Base-by-base conservation (phyloP, 2,888 invertebrate genomes). In the Amiota minor region DNA sequence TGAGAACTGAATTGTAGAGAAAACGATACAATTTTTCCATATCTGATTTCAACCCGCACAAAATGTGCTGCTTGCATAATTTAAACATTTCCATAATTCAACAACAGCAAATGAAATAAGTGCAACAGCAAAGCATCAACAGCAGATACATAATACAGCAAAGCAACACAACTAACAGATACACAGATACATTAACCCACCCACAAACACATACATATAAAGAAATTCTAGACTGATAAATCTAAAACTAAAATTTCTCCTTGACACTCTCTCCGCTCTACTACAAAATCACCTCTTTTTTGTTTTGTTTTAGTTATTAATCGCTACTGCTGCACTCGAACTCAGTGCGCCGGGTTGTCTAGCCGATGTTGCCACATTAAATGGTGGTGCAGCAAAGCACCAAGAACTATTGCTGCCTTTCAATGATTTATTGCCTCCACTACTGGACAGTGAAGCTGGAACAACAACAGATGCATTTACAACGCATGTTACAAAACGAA, bases 371-470 rank as follows among this genome's bases (percentile, higher is more conserved):
- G 76, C 77, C 35, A 77, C 84, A 76, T 81, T 87, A 80, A 84
- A 84, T 81, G 81, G 75, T 65, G 81, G 75, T 65, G 74, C 71
- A 65, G 50, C 75, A 73, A 72, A 69, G 74, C 76, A 76, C 75
- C 76, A 76, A 75, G 83, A 80, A 73, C 73, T 86, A 76, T 77
- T 78, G 78, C 76, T 81, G 78, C 87, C 87, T 45, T 87, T 85
- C 75, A 87, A 86, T 82, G 88, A 88, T 83, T 84, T 85, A 81
- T 82, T 88, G 79, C 87, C 88, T n/a, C 87, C 87, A 50, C 79
- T 83, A 16, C 69, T 76, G 46, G 82, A 81, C 64, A 81, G 75
- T 16, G 53, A 74, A 10, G 65, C 53, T 14, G 73, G 59, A 35
- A 49, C 70, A 53, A 74, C 76, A 47, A 76, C 77, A 61, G 71